Conservation (phyloP, 2,113 vertebrate genomes). For the Tautogolabrus adspersus region DNA sequence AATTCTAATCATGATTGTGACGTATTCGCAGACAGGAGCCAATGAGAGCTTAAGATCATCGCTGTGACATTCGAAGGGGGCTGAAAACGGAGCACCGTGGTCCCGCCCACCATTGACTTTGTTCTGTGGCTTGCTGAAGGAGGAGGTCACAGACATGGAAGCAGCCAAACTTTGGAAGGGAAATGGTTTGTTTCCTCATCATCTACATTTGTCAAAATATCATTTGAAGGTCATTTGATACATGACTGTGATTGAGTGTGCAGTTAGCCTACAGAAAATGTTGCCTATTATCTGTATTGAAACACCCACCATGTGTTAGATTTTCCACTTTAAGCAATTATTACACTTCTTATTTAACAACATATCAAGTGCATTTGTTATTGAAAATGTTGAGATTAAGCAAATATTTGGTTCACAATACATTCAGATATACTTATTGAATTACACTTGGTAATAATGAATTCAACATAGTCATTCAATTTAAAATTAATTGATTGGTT, state of each 20-base stretch:
- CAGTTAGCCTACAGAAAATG: background rate
- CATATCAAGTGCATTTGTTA: no score
- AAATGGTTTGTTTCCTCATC: conserved; percentile 13
- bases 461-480: no score
- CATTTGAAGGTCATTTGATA: background rate
- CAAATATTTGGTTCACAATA: no score
- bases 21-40: conserved; percentile 91
- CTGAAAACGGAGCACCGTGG: conserved; percentile 74
- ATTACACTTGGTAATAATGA: no score
- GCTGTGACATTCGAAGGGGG: conserved; percentile 75
- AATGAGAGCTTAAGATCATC: conserved; percentile 88
- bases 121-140: conserved; percentile 61
- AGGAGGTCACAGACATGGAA: conserved; percentile 73
- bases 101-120: conserved; percentile 85
- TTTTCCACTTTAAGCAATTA: background rate
- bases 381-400: no score
- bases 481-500: no score
- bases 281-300: no score
- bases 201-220: background rate
- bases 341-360: no score
- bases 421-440: no score
- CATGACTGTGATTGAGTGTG: background rate
- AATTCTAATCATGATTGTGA: conserved; percentile 99
- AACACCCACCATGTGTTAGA: no score
- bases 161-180: conserved; percentile 27